A percentile compares a stretch with the other conserved stretches of the same genome.
These are phyloP conservation scores for Neoitamus cyanurus DNA, from an alignment of 2,888 invertebrate genomes.

Conservation along the genomic window DNA sequence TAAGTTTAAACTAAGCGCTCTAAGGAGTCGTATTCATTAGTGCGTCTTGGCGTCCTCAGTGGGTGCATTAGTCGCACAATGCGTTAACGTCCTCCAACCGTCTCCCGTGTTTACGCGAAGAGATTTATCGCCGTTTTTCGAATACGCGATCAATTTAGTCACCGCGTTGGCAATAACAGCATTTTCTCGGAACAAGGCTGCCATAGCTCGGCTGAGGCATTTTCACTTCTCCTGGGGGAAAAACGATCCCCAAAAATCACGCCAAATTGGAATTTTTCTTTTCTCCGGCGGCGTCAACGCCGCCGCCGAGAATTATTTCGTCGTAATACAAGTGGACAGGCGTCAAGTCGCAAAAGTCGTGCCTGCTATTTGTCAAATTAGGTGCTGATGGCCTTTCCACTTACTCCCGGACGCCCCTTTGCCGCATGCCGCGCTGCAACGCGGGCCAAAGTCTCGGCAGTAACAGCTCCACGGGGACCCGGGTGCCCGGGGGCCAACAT, in stretches of 20 bases:
- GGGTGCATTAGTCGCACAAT: not conserved
- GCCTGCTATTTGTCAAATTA: slow-evolving; percentile 43
- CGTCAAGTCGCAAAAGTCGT: slow-evolving; percentile 38
- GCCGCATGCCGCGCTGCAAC: not conserved
- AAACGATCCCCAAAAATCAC: not conserved
- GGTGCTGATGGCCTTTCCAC: slow-evolving; percentile 22
- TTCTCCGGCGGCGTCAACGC: not conserved
- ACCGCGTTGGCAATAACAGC: not conserved
- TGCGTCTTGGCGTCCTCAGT: not conserved
- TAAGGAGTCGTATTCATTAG: not conserved
- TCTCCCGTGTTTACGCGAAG: not conserved
- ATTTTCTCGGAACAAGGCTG: not conserved
- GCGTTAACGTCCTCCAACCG: not conserved
- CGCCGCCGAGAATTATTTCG: slow-evolving; percentile 12
- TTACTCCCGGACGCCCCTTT: not conserved
- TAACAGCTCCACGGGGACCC: not conserved
- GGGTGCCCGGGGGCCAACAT: not conserved
- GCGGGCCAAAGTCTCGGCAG: not conserved
- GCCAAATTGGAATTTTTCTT: slow-evolving; percentile 27
- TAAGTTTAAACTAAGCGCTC: not conserved
- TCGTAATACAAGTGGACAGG: slow-evolving; percentile 36
- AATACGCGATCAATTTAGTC: not conserved
- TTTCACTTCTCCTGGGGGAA: not conserved
- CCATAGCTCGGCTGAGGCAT: not conserved
- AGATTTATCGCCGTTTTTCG: not conserved